Percentiles rank a stretch among this genome's conserved stretches.
These are phyloP conservation scores for Pseudotriccus pelzelni DNA, from an alignment of 2,797 vertebrate genomes.

Conservation along the genomic window DNA sequence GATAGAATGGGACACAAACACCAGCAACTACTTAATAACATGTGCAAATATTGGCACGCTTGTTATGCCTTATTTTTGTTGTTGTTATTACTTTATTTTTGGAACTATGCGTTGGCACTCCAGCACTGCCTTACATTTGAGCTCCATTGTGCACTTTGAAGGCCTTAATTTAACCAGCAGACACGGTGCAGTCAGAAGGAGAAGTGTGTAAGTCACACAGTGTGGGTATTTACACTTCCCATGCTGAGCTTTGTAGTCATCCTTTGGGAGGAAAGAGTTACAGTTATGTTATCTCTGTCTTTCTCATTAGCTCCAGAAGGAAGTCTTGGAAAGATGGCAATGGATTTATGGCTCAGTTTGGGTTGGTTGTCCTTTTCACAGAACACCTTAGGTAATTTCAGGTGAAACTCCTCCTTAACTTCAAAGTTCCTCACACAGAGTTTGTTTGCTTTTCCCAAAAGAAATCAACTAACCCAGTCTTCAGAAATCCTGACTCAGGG, in stretches of 20 bases:
- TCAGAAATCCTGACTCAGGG: neutral
- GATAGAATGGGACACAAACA: neutral
- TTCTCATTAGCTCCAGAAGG: neutral
- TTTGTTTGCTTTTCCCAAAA: neutral
- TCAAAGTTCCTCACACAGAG: neutral
- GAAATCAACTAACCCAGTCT: neutral
- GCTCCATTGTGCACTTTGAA: neutral
- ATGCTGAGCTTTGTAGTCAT: neutral
- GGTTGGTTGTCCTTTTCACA: neutral
- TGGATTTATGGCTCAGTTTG: neutral
- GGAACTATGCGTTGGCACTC: neutral
- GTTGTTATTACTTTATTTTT: neutral
- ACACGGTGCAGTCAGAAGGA: neutral
- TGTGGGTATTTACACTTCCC: neutral
- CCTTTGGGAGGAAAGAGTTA: neutral
- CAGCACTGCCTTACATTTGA: neutral
- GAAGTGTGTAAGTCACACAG: neutral
- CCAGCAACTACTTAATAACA: neutral
- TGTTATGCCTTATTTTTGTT: neutral
- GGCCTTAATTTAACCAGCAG: neutral
- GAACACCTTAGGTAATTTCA: neutral
- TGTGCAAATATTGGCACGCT: neutral
- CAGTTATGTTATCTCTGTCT: neutral
- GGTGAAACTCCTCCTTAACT: neutral
- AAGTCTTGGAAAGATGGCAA: neutral